These are phyloP conservation scores for Drosophila bifasciata DNA, from an alignment of 1,140 invertebrate genomes.

Conservation along the genomic window DNA sequence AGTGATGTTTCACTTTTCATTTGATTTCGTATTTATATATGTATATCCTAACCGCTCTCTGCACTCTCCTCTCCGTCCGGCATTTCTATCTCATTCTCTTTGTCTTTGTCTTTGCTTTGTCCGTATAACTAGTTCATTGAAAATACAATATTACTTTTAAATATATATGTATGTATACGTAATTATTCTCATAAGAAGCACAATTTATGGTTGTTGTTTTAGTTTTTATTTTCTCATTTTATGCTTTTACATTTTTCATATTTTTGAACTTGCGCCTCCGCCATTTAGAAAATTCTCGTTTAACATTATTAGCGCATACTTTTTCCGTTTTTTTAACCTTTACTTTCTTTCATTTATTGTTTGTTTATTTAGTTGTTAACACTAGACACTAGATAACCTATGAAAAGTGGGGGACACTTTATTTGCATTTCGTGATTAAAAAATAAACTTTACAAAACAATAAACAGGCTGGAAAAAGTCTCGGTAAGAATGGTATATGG, in stretches of 20 bases:
- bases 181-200: constrained; percentile 78
- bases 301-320: constrained; percentile 48
- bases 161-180: constrained; percentile 44
- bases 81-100: constrained; percentile 6
- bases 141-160: constrained; percentile 63
- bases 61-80: constrained; percentile 12
- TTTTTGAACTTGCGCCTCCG: constrained; percentile 68
- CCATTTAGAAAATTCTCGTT: constrained; percentile 33
- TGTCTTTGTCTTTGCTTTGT: constrained; percentile 26
- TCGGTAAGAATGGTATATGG: constrained; percentile 10
- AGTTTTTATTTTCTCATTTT: constrained; percentile 63
- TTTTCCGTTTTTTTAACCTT: constrained; percentile 26
- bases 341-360: constrained; percentile 33
- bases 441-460: constrained; percentile 48
- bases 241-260: constrained; percentile 75
- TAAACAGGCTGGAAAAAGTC: constrained; percentile 31
- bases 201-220: constrained; percentile 52
- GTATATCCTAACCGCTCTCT: constrained; percentile 24
- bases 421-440: constrained; percentile 34
- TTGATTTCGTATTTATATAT: background rate
- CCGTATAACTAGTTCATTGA: constrained; percentile 67
- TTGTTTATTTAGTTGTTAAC: constrained; percentile 54
- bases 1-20: constrained; percentile 12
- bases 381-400: constrained; percentile 72
- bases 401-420: constrained; percentile 59